phyloP scores from a whole-genome alignment of 1,140 invertebrate species.

The Capitella teleta region DNA sequence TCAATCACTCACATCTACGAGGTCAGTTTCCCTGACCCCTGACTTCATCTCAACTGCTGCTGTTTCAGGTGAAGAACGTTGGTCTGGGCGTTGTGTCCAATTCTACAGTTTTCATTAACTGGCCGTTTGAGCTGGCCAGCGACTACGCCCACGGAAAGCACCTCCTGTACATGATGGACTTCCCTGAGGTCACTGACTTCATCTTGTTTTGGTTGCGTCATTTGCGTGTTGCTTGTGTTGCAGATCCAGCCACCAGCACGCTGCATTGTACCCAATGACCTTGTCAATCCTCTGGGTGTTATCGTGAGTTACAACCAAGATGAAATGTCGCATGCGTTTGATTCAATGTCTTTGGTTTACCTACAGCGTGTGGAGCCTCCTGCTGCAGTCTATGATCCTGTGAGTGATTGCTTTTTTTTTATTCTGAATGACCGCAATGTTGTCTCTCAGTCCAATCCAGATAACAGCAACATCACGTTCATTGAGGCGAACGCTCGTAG shows the following conservation, averaged over 20 bases:
- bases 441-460: no score
- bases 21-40: conserved; percentile 44
- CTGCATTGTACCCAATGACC: not conserved
- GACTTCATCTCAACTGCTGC: not conserved
- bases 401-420: no score
- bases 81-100: conserved; percentile 72
- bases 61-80: conserved; percentile 52
- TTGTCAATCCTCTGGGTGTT: not conserved
- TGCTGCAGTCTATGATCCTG: no score
- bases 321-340: not conserved
- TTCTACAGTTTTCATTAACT: conserved; percentile 67
- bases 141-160: conserved; percentile 66
- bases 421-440: no score
- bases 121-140: conserved; percentile 80
- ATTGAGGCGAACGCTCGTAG: not conserved
- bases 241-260: not conserved
- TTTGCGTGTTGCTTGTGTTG: not conserved
- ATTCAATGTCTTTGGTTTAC: not conserved
- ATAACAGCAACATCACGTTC: not conserved
- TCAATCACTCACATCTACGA: conserved; percentile 73
- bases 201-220: not conserved
- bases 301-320: not conserved
- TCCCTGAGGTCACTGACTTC: conserved; percentile 47
- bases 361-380: no score
- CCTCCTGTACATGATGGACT: conserved; percentile 74